Evolutionary conservation across 2,888 invertebrate genomes (phyloP).

Genomic region (Lasioglossum malachurum): DNA sequence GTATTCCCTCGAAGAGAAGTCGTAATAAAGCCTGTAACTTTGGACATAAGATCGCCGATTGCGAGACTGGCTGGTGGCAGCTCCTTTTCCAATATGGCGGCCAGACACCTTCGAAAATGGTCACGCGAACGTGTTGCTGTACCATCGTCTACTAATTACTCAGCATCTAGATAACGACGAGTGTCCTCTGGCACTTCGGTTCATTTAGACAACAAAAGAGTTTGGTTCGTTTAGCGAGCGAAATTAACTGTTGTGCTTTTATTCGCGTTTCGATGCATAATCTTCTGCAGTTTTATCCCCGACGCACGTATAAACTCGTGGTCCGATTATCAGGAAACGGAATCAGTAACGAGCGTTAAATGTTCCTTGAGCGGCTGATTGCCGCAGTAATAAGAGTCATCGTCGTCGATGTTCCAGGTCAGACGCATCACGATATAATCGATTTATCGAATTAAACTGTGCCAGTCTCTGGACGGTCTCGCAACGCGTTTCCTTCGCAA

Average conservation of each 20-base stretch:
- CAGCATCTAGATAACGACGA: not conserved
- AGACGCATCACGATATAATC: not conserved
- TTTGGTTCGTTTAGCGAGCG: not conserved
- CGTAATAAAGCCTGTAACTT: conserved; percentile 66
- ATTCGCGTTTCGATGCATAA: not conserved
- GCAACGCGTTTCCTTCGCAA: not conserved
- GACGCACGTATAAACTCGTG: not conserved
- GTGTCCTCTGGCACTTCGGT: not conserved
- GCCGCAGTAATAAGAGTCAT: not conserved
- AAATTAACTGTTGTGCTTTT: not conserved
- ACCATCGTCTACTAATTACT: conserved; percentile 44
- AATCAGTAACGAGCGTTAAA: not conserved
- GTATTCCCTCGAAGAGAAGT: conserved; percentile 60
- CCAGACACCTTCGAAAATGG: conserved; percentile 29
- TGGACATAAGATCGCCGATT: conserved; percentile 57
- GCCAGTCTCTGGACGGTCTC: not conserved
- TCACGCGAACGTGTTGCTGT: conserved; percentile 50
- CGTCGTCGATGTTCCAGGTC: not conserved
- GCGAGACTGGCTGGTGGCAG: conserved; percentile 39
- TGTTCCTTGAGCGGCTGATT: not conserved
- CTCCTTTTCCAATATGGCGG: conserved; percentile 35
- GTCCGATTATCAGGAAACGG: conserved; percentile 1
- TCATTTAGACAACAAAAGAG: not conserved
- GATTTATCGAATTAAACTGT: conserved; percentile 1
- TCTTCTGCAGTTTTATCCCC: not conserved